Percentiles rank a stretch among this genome's conserved stretches.
phyloP scores from a whole-genome alignment of 2,113 vertebrate species.

The Urocynchramus pylzowi region DNA sequence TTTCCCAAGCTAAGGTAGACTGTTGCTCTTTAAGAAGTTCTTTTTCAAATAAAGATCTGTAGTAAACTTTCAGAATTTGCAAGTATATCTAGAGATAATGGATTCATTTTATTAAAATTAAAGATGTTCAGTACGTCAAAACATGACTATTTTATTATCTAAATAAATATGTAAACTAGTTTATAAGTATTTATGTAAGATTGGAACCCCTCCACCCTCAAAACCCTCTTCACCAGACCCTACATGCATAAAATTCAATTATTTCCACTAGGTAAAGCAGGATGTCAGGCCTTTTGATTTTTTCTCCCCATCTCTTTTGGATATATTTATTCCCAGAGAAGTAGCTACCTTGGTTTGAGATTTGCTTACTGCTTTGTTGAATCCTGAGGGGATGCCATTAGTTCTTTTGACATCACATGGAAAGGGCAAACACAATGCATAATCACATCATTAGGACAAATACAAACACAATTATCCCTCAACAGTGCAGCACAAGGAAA shows the following conservation, averaged over 20 bases:
- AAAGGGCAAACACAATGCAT: background rate
- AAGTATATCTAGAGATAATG: background rate
- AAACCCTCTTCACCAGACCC: background rate
- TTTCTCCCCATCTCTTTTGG: background rate
- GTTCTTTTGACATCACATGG: background rate
- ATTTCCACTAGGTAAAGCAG: background rate
- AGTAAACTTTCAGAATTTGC: background rate
- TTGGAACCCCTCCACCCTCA: background rate
- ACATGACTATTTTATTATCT: background rate
- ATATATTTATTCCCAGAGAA: background rate
- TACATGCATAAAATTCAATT: background rate
- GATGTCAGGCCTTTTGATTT: background rate
- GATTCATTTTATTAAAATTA: background rate
- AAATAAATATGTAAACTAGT: background rate
- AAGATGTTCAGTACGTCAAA: background rate
- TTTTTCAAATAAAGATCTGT: background rate
- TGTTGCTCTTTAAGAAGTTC: background rate
- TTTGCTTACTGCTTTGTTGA: background rate
- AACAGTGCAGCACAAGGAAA: background rate
- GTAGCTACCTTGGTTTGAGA: background rate
- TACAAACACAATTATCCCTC: background rate
- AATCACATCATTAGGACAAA: conserved; percentile 18
- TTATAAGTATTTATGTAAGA: background rate
- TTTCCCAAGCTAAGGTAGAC: background rate
- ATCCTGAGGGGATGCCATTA: background rate